A percentile compares a stretch with the other conserved stretches of the same genome.
These are phyloP conservation scores for Montipora sp. DNA, from an alignment of 64 coral and sea anemone species.

Conservation along the genomic window DNA sequence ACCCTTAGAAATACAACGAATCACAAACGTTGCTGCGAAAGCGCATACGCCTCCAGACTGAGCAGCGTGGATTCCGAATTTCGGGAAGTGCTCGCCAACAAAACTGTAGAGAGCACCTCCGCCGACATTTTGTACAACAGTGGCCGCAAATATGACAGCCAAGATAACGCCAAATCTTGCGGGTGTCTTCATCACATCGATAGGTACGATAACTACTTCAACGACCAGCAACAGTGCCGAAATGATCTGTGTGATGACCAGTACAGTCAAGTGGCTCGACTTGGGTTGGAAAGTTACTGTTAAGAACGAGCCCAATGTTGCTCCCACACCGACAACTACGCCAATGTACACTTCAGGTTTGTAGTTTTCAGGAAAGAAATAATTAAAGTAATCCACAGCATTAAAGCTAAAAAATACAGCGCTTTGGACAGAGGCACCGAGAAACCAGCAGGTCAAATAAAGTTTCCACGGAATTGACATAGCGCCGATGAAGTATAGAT, in stretches of 20 bases:
- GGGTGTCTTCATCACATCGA: conserved; percentile 19
- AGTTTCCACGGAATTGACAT: conserved; percentile 76
- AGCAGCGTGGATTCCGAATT: conserved; percentile 81
- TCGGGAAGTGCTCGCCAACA: conserved; percentile 86
- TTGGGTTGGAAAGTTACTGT: conserved; percentile 73
- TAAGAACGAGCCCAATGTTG: conserved; percentile 76
- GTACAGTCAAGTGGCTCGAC: conserved; percentile 59
- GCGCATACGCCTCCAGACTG: conserved; percentile 93
- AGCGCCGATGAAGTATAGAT: neutral
- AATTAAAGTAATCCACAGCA: conserved; percentile 94
- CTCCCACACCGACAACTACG: conserved; percentile 79
- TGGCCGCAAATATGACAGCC: conserved; percentile 69
- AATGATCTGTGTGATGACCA: conserved; percentile 61
- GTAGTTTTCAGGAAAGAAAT: conserved; percentile 83
- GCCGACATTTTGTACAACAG: conserved; percentile 86
- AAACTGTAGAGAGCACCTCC: conserved; percentile 86
- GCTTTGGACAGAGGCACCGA: conserved; percentile 89
- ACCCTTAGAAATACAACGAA: conserved; percentile 88
- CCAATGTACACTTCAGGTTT: conserved; percentile 94
- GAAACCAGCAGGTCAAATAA: conserved; percentile 88
- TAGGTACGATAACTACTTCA: conserved; percentile 77
- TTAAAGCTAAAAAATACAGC: conserved; percentile 92
- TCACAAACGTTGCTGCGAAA: conserved; percentile 87
- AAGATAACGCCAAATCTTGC: conserved; percentile 74
- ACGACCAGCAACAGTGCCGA: conserved; percentile 72